These are phyloP conservation scores for Alectoris magna DNA, from an alignment of 2,797 vertebrate species.

Conservation along the genomic window DNA sequence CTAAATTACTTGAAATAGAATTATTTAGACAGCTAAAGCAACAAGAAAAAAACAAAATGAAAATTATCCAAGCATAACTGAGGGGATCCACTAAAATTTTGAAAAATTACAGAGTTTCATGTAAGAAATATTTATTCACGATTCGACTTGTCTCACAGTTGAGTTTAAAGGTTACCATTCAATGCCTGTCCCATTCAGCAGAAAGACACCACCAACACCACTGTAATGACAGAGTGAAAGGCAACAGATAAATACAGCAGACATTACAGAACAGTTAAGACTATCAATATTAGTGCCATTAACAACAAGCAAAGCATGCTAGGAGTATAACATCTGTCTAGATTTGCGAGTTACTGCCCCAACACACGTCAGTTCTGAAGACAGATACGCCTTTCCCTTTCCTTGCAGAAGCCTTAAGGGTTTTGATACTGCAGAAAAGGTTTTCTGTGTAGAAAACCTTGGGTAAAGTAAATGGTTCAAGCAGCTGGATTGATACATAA, in stretches of 20 bases:
- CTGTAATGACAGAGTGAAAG: not conserved
- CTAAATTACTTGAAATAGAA: not conserved
- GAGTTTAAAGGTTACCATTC: not conserved
- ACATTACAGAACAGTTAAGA: not conserved
- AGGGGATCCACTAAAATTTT: not conserved
- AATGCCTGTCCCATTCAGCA: not conserved
- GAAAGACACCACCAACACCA: not conserved
- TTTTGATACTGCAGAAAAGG: not conserved
- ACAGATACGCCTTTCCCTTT: not conserved
- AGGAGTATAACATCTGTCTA: not conserved
- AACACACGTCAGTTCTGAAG: not conserved
- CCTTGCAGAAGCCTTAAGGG: not conserved
- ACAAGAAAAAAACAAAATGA: not conserved
- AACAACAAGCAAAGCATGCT: not conserved
- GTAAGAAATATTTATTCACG: not conserved
- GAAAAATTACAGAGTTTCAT: not conserved
- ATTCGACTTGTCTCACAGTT: not conserved
- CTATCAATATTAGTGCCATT: not conserved
- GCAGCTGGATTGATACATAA: not conserved
- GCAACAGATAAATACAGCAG: not conserved
- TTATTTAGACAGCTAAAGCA: not conserved
- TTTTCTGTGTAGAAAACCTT: not conserved
- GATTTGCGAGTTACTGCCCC: not conserved
- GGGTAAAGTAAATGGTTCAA: not conserved
- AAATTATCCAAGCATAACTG: not conserved